Base-by-base conservation (phyloP, 2,113 vertebrate genomes). In the Nanorana parkeri region DNA sequence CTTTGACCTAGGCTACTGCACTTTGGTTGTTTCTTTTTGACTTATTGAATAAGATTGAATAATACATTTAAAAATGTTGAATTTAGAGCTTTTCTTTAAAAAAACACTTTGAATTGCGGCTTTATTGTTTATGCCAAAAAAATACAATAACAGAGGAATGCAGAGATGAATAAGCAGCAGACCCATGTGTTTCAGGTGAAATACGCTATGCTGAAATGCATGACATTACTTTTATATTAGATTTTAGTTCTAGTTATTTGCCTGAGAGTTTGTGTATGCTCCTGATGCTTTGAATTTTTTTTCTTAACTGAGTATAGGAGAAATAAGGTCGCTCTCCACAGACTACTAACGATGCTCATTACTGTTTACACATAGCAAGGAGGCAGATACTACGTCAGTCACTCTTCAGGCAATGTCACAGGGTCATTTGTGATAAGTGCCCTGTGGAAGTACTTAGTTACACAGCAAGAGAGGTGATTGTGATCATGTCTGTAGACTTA, bases 321-420 rank as follows among this genome's bases (percentile, higher is more conserved):
- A 56, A 29, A 64, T 81, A 47, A 54, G 68, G 68, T 72, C 68
- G 5, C 19, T 72, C 13, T 52, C 68, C 55, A 73, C n/a, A 47
- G 47, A 71, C 23, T 54, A 73, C 36, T 81, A 73, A 63, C 56
- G 56, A 81, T 81, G 78, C 78, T 81, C 68, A 64, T 81, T 81
- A 81, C 56, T 54, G 78, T 58, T 63, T 73, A 52, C 55, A 52
- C 56, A 64, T 28, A 21, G 58, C 78, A 73, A 72, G 64, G 56
- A 72, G 64, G 24, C 72, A 28, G 41, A 71, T 51, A 64, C 36
- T 81, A 68, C 68, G 58, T 81, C 78, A 63, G 13, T 81, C 24
- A 51, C 68, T 73, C 78, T 54, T 68, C 78, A 54, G 68, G 68
- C 58, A 81, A 81, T 64, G 78, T 81, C 78, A 73, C 10, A 24